phyloP scores from a whole-genome alignment of 2,888 invertebrate species.

The Folsomia manolachei region DNA sequence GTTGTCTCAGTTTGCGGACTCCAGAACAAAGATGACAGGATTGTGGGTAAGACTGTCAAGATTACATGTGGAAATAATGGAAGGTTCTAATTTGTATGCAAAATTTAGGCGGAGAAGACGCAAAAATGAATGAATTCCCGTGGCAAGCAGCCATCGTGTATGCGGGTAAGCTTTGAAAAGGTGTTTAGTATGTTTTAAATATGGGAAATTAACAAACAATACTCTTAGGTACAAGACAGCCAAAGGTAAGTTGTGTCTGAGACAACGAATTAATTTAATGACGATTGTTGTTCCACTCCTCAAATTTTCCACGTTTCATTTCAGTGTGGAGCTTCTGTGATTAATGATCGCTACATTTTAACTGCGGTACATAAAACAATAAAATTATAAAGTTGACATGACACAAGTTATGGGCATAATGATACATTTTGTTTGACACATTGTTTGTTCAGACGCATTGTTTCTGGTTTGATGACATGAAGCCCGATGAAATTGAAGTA shows the following conservation, averaged over 20 bases:
- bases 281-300: conserved; percentile 19
- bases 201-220: too few species aligned
- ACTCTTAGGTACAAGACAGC: conserved; percentile 35
- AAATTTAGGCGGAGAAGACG: conserved; percentile 43
- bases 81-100: too few species aligned
- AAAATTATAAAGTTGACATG: neutral
- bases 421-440: neutral
- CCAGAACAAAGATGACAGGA: conserved; percentile 38
- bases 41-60: too few species aligned
- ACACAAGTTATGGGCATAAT: neutral
- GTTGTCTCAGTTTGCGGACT: conserved; percentile 39
- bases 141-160: conserved; percentile 44
- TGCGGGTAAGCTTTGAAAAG: too few species aligned
- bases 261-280: conserved; percentile 4
- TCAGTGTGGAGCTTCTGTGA: conserved; percentile 14
- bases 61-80: conserved; percentile 5
- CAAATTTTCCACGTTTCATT: too few species aligned
- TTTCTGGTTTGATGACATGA: conserved; percentile 28
- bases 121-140: conserved; percentile 42
- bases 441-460: conserved; percentile 40
- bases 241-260: conserved; percentile 38
- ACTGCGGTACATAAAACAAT: conserved; percentile 16
- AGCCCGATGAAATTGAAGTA: conserved; percentile 30
- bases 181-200: too few species aligned
- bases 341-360: conserved; percentile 21